phyloP scores from a whole-genome alignment of 1,140 invertebrate genomes.

The Hycleus cichorii region DNA sequence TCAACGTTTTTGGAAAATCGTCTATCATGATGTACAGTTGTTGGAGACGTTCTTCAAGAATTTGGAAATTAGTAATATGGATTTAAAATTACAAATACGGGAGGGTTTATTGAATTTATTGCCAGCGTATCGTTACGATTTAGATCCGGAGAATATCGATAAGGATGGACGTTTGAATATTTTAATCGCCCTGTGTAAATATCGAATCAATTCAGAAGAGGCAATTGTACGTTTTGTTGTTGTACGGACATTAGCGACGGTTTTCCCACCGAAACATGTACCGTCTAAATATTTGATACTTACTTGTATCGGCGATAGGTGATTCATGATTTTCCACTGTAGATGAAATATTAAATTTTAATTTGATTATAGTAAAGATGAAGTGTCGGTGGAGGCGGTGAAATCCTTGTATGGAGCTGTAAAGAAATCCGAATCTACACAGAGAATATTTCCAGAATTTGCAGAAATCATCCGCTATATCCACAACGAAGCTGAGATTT shows the following conservation, averaged over 20 bases:
- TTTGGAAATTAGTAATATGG: conserved; percentile 47
- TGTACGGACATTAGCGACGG: conserved; percentile 70
- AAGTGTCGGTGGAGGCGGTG: conserved; percentile 64
- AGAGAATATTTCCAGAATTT: conserved; percentile 36
- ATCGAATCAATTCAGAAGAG: conserved; percentile 57
- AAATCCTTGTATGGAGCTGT: conserved; percentile 57
- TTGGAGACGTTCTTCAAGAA: conserved; percentile 61
- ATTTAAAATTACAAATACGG: conserved; percentile 32
- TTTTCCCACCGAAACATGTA: conserved; percentile 74
- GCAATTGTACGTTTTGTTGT: conserved; percentile 71
- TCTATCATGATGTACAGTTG: conserved; percentile 59
- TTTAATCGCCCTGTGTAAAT: conserved; percentile 44
- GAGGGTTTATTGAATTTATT: conserved; percentile 43
- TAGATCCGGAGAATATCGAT: conserved; percentile 32
- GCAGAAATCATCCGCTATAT: conserved; percentile 43
- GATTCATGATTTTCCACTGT: conserved; percentile 30
- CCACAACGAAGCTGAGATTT: conserved; percentile 38
- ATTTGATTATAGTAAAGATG: conserved; percentile 56
- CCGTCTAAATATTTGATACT: conserved; percentile 76
- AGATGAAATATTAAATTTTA: background rate
- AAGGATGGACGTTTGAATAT: conserved; percentile 34
- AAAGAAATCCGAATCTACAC: conserved; percentile 31
- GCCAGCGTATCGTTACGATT: conserved; percentile 53
- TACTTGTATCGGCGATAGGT: conserved; percentile 78
- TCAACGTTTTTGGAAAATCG: conserved; percentile 57